Percentiles rank a stretch among this genome's conserved stretches.
Evolutionary conservation across 1,140 invertebrate genomes (phyloP).

Genomic region (Anadara kagoshimensis): DNA sequence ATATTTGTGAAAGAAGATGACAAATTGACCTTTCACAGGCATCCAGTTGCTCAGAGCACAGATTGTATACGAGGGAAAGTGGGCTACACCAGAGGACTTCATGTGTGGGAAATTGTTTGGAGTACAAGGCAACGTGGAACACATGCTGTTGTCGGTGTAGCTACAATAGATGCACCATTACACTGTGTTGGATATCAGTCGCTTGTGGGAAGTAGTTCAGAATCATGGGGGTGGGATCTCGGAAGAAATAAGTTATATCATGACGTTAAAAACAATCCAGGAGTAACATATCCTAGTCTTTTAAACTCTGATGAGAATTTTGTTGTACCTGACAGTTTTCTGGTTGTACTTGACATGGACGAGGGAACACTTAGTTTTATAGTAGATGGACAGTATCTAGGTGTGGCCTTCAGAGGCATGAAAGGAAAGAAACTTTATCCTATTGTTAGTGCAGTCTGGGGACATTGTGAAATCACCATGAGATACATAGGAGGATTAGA

Average conservation of each 20-base stretch:
- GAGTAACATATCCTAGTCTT: conserved; percentile 92
- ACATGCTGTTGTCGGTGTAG: conserved; percentile 98
- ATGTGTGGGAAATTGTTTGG: conserved; percentile 99
- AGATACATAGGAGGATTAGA: conserved; percentile 98
- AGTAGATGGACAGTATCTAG: conserved; percentile 97
- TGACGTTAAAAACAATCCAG: conserved; percentile 89
- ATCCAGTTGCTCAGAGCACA: conserved; percentile 99
- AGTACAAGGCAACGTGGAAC: conserved; percentile 96
- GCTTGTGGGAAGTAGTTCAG: conserved; percentile 87
- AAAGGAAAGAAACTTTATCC: conserved; percentile 98
- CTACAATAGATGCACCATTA: conserved; percentile 80
- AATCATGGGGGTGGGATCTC: conserved; percentile 99
- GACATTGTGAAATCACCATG: conserved; percentile 99
- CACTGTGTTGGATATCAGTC: conserved; percentile 80
- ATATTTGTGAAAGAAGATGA: conserved; percentile 99
- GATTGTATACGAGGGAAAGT: conserved; percentile 98
- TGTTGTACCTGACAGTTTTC: conserved; percentile 97
- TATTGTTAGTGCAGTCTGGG: conserved; percentile 99
- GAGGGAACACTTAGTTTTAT: conserved; percentile 99
- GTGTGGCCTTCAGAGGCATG: conserved; percentile 96
- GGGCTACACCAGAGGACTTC: conserved; percentile 96
- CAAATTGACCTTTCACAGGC: conserved; percentile 97
- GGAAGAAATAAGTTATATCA: conserved; percentile 97
- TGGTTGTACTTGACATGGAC: conserved; percentile 99
- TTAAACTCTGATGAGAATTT: conserved; percentile 97